phyloP scores from a whole-genome alignment of 2,888 invertebrate genomes.

The Cataglyphis altisquamis region DNA sequence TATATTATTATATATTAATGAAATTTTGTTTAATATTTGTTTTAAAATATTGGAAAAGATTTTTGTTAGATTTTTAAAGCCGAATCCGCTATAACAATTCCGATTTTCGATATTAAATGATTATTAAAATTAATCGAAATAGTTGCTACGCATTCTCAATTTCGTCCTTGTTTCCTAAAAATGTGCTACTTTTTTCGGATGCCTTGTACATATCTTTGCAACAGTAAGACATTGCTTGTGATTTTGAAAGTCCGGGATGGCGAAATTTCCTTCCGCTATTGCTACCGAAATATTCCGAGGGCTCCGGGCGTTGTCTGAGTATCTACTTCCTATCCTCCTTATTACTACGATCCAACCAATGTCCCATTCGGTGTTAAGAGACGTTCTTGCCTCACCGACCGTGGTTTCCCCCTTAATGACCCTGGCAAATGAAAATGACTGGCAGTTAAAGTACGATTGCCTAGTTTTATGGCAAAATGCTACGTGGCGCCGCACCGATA shows the following conservation, averaged over 20 bases:
- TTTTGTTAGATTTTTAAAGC: not conserved
- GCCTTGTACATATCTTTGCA: not conserved
- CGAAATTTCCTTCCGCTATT: conserved; percentile 46
- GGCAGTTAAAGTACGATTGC: conserved; percentile 79
- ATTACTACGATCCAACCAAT: conserved; percentile 66
- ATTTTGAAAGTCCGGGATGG: not conserved
- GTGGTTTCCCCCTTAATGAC: conserved; percentile 74
- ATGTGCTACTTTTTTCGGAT: not conserved
- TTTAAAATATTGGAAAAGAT: not conserved
- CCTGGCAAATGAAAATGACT: conserved; percentile 79
- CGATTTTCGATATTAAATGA: not conserved
- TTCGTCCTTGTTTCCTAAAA: not conserved
- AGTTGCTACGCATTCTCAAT: not conserved
- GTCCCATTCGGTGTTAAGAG: conserved; percentile 57
- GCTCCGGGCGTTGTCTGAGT: conserved; percentile 18
- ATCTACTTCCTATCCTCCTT: conserved; percentile 57
- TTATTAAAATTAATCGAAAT: not conserved
- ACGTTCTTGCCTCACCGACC: conserved; percentile 51
- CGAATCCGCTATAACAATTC: not conserved
- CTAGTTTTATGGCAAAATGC: conserved; percentile 75
- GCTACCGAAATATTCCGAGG: conserved; percentile 43
- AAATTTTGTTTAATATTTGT: not conserved
- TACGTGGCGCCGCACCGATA: conserved; percentile 75
- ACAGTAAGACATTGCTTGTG: not conserved
- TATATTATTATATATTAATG: not conserved